Conservation (phyloP, 1,140 invertebrate genomes). For the Drosophila oshimai region DNA sequence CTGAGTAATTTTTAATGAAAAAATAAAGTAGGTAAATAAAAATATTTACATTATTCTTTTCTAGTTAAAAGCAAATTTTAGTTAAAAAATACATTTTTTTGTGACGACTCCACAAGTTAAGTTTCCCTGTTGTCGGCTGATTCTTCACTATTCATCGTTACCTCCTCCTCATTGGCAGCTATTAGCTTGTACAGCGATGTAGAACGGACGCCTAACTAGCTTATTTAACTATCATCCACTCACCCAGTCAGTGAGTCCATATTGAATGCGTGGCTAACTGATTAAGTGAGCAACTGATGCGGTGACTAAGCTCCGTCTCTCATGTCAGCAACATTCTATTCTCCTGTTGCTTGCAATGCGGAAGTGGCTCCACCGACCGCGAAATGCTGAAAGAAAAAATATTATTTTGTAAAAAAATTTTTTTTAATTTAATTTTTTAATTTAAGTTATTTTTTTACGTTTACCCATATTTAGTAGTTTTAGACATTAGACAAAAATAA, state of each 20-base stretch:
- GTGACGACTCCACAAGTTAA: neutral
- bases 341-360: constrained; percentile 38
- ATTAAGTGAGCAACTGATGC: constrained; percentile 32
- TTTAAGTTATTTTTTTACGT: no score
- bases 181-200: constrained; percentile 57
- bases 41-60: neutral
- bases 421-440: no score
- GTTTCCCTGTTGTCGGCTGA: neutral
- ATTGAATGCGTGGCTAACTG: constrained; percentile 29
- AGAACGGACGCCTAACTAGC: constrained; percentile 40
- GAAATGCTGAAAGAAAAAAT: constrained; percentile 8
- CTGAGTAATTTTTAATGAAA: no score
- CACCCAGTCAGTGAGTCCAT: constrained; percentile 2
- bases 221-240: constrained; percentile 26
- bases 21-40: no score
- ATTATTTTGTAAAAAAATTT: neutral
- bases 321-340: neutral
- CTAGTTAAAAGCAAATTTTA: no score
- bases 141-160: constrained; percentile 15
- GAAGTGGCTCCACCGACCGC: constrained; percentile 35
- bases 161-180: constrained; percentile 3
- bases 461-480: no score
- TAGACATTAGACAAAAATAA: no score
- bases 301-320: constrained; percentile 20
- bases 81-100: neutral